Percentiles rank a stretch among this genome's conserved stretches.
phyloP scores from a whole-genome alignment of 2,888 invertebrate genomes.

The Eupithecia subumbrata region DNA sequence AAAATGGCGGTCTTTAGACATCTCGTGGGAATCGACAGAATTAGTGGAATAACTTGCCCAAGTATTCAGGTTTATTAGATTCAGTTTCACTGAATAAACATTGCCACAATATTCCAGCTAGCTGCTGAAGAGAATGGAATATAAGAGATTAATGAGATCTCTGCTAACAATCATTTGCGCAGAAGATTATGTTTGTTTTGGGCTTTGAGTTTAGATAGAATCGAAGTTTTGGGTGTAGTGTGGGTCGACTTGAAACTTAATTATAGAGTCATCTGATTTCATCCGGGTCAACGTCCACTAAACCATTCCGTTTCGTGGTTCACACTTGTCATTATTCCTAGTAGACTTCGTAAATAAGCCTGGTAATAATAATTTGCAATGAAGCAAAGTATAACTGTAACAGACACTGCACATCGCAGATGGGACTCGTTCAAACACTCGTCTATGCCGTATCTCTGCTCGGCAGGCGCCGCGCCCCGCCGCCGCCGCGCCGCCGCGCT shows the following conservation, averaged over 20 bases:
- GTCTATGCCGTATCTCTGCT: not conserved
- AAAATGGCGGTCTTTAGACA: constrained; percentile 28
- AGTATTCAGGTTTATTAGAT: constrained; percentile 14
- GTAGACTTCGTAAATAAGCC: not conserved
- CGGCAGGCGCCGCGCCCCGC: not conserved
- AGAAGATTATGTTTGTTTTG: not conserved
- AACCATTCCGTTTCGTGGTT: not conserved
- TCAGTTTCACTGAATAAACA: constrained; percentile 3
- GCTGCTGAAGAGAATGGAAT: not conserved
- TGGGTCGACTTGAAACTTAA: not conserved
- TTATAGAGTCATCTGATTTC: not conserved
- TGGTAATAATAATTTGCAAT: not conserved
- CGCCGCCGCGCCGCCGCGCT: not conserved
- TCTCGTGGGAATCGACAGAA: constrained; percentile 23
- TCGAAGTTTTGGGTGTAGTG: not conserved
- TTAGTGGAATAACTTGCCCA: constrained; percentile 17
- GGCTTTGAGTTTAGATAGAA: not conserved
- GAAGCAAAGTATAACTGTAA: not conserved
- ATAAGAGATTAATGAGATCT: not conserved
- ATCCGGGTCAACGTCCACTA: not conserved
- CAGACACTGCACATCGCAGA: not conserved
- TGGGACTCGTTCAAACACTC: not conserved
- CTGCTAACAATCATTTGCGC: not conserved
- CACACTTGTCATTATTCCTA: not conserved
- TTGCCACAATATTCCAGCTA: not conserved